Evolutionary conservation across 1,140 invertebrate species (phyloP), one percentile per base, ranked within the genome.

Genomic region (Neuroterus valhalla): DNA sequence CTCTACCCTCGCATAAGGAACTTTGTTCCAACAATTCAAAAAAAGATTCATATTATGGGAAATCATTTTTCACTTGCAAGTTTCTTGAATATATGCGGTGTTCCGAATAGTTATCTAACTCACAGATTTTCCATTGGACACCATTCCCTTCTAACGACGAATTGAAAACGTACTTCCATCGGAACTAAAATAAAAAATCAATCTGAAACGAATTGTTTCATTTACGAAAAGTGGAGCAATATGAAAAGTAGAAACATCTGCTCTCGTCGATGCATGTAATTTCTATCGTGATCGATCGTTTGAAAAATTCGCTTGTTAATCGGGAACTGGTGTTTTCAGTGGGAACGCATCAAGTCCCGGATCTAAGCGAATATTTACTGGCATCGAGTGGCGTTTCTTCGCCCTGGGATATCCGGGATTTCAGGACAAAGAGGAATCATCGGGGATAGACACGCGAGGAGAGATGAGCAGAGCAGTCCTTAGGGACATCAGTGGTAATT

Each of bases 181-280:
- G 31, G 10, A 38, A 8, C 10, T 38, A 38, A 38, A 8, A 10
- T 38, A 5, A 8, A 12, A 55, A 26, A 26, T 26, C 3, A 11
- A 55, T 26, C 26, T 12, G 15, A 5, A 31, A 12, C 12, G 50
- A 3, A 12, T 55, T 21, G 52, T 38, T 62, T 62, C 26, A 38
- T 4, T 62, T 38, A 0, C 23, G 15, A 62, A n/a, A 23, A 62
- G 55, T 31, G 26, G 31, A 62, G 12, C 14, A 31, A 62, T 62
- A 62, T 55, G 21, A 55, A 55, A 23, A 62, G 23, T 62, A 31
- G 21, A 62, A 21, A 70, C 68, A 67, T 70, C 52, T 62, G 44
- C 55, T 23, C 26, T 70, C 43, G 45, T 74, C 73, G 48, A 70
- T 62, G 55, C 55, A 23, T 62, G 55, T 62, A 62, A 62, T 62